Evolutionary conservation across 2,888 invertebrate species (phyloP), one percentile per base, ranked within the genome.

Genomic region (Lathronympha strigana): DNA sequence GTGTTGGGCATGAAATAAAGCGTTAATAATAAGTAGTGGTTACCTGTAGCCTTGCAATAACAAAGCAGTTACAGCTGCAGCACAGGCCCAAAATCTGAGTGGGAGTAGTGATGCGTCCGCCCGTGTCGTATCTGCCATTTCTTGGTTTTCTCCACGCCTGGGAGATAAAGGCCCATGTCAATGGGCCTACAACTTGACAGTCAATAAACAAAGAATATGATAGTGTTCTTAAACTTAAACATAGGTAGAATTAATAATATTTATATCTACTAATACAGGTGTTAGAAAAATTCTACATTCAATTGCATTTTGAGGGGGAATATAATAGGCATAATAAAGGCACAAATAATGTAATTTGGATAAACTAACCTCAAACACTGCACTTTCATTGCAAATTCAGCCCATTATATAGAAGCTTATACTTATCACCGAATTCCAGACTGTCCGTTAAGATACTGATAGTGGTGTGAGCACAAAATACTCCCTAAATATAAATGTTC

Each of bases 291-390:
- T n/a, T n/a, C n/a, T n/a, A n/a, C 25, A 25, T 25, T 25, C 25
- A n/a, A n/a, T 13, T 9, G 13, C 3, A 13, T 4, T 33, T 13
- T 13, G 33, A 13, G 13, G 33, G 11, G 13, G 33, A 33, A 13
- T 13, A 33, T 33, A 33, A 33, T 33, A 33, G 11, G 2, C 13
- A 38, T 38, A 15, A 15, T 38, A 38, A 38, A 4, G 15, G 11
- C 11, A 5, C n/a, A 25, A 15, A 23, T 5, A 49, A 25, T 25
- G n/a, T 15, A 38, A 38, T 38, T 38, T 21, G 8, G 49, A 25
- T 45, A 25, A 25, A 60, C 49, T 40, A 67, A 62, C 63, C 67
- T 61, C 36, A 68, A 55, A 36, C 25, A 36, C 36, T 62, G 17
- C 31, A 67, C 51, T 60, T 64, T 64, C 64, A 53, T 45, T 31